Percentiles rank a stretch among this genome's conserved stretches.
These are phyloP conservation scores for Lepilemur ruficaudatus DNA, from an alignment of 2,797 vertebrate genomes.

Conservation along the genomic window DNA sequence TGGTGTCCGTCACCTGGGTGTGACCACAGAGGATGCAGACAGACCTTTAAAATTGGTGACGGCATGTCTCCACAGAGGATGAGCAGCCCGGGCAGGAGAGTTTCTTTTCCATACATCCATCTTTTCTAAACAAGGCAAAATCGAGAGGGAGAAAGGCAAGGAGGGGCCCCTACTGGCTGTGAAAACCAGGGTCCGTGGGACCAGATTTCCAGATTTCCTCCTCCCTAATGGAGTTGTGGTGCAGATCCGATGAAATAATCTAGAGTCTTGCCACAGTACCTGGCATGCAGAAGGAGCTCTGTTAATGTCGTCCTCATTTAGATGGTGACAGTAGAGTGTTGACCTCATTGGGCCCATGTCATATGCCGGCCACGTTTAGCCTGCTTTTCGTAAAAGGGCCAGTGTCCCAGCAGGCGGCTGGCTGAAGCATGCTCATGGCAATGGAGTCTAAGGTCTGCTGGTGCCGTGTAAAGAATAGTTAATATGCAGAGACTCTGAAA, in stretches of 20 bases:
- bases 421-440: neutral
- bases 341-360: neutral
- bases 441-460: slow-evolving; percentile 47
- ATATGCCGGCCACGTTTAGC: slow-evolving; percentile 38
- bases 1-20: neutral
- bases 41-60: slow-evolving; percentile 46
- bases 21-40: slow-evolving; percentile 42
- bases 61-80: slow-evolving; percentile 33
- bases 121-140: neutral
- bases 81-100: neutral
- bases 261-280: neutral
- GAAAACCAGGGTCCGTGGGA: neutral
- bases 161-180: neutral
- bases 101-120: neutral
- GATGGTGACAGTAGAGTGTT: neutral
- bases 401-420: neutral
- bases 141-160: neutral
- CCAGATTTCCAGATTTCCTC: neutral
- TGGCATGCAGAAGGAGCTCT: neutral
- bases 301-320: neutral
- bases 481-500: slow-evolving; percentile 59
- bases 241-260: neutral
- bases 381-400: neutral
- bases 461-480: slow-evolving; percentile 55
- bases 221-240: neutral